Evolutionary conservation across 2,113 vertebrate genomes (phyloP).

Genomic region (Platysteira castanea): DNA sequence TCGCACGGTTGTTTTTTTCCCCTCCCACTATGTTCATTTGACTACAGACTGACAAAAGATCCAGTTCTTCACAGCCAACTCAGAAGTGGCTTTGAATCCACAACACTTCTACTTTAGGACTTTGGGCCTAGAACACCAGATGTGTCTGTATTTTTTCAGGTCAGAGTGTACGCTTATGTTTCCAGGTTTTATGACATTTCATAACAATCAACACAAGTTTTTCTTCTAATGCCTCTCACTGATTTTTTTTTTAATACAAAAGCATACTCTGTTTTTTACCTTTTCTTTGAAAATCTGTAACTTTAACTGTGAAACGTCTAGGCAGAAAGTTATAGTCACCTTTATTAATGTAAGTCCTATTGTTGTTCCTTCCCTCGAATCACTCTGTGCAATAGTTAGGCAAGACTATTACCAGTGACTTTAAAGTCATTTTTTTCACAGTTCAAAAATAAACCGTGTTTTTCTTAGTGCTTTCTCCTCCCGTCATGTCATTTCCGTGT

Average conservation of each 20-base stretch:
- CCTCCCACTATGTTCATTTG: neutral
- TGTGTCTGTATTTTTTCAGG: constrained; percentile 23
- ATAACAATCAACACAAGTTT: neutral
- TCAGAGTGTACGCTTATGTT: neutral
- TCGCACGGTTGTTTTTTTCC: neutral
- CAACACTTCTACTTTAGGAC: constrained; percentile 39
- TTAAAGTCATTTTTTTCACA: neutral
- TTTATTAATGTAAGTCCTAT: neutral
- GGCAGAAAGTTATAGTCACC: neutral
- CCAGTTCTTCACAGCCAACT: constrained; percentile 47
- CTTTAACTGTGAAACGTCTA: neutral
- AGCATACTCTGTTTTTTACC: neutral
- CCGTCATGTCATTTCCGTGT: constrained; percentile 35
- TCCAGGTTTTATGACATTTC: constrained; percentile 27
- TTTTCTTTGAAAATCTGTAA: neutral
- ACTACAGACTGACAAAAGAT: constrained; percentile 29
- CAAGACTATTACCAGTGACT: neutral
- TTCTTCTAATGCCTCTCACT: neutral
- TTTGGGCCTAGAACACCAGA: constrained; percentile 55
- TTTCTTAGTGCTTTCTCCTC: constrained; percentile 9
- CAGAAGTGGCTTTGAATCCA: constrained; percentile 39
- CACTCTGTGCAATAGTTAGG: neutral
- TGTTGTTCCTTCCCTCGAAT: neutral
- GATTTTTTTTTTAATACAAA: neutral
- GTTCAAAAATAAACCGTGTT: constrained; percentile 34